Evolutionary conservation across 2,888 invertebrate species (phyloP).

Genomic region (Harpalus rufipes): DNA sequence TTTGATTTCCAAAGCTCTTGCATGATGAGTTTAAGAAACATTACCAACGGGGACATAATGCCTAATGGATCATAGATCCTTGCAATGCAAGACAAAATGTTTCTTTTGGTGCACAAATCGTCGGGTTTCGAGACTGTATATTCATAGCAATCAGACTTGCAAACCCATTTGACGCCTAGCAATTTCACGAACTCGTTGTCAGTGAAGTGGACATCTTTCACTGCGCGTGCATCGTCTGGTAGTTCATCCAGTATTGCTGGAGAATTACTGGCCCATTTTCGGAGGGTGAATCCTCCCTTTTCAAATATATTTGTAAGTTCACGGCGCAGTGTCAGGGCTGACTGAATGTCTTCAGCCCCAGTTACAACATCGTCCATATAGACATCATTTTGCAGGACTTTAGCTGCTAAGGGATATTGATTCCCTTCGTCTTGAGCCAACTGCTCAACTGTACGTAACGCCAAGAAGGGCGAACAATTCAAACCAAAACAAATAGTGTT

Average conservation of each 20-base stretch:
- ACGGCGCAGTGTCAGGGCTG: background rate
- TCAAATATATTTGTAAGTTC: background rate
- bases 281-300: background rate
- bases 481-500: background rate
- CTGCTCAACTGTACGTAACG: background rate
- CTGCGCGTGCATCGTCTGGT: conserved; percentile 9
- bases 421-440: conserved; percentile 3
- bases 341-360: background rate
- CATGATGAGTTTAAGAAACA: conserved; percentile 60
- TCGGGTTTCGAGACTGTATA: background rate
- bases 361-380: conserved; percentile 13
- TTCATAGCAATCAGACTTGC: background rate
- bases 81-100: conserved; percentile 49
- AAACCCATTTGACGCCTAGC: conserved; percentile 11
- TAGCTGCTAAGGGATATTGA: background rate
- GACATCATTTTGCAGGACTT: background rate
- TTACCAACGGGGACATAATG: conserved; percentile 44
- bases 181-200: background rate
- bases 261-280: background rate
- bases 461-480: conserved; percentile 15
- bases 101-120: conserved; percentile 40
- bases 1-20: conserved; percentile 59
- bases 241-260: conserved; percentile 5
- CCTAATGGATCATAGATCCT: conserved; percentile 64
- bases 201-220: background rate